These are phyloP conservation scores for Myopa tessellatipennis DNA, from an alignment of 2,888 invertebrate genomes.

Conservation along the genomic window DNA sequence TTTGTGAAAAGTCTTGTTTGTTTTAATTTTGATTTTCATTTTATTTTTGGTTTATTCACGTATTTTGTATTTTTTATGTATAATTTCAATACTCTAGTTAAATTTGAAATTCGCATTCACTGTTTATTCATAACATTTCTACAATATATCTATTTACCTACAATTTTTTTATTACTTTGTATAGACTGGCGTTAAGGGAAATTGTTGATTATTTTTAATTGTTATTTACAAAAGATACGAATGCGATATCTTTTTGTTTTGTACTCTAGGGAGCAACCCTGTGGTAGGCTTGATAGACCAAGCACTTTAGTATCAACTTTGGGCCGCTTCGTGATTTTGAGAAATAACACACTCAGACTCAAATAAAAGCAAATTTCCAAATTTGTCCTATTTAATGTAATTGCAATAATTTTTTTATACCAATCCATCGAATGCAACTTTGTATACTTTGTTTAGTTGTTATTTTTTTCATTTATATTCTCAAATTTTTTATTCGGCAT, in stretches of 20 bases:
- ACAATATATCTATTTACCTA: background rate
- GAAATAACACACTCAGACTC: no score
- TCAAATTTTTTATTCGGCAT: background rate
- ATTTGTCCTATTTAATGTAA: background rate
- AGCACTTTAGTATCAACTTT: no score
- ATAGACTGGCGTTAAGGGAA: no score
- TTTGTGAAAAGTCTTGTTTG: constrained; percentile 39
- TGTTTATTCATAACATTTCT: background rate
- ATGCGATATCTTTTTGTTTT: no score
- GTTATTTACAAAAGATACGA: no score
- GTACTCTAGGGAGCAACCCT: no score
- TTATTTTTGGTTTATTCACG: constrained; percentile 37
- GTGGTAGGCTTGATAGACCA: no score
- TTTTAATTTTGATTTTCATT: background rate
- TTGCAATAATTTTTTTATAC: background rate
- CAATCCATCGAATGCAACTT: background rate
- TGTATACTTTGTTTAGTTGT: background rate
- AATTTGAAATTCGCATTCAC: background rate
- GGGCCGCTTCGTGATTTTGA: no score
- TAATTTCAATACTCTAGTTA: background rate
- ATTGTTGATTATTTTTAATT: no score
- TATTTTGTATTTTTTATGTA: background rate
- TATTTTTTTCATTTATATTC: background rate
- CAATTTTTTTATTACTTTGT: background rate
- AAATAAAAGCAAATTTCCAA: no score